Evolutionary conservation across 1,140 invertebrate genomes (phyloP), one percentile per base, ranked within the genome.

Genomic region (Octopus bimaculoides): DNA sequence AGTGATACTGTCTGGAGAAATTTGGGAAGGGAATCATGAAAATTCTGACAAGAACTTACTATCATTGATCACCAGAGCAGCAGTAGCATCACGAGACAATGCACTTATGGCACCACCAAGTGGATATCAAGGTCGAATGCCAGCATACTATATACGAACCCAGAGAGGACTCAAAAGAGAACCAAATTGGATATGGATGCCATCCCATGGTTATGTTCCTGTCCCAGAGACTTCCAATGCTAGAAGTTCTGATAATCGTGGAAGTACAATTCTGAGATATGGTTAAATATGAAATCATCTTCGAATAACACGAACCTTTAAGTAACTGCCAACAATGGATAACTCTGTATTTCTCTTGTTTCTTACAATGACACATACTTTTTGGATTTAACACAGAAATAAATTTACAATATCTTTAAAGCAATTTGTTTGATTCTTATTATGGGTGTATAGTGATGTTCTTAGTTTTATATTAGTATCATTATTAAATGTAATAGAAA

Each of bases 141-240:
- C 81, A 77, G 79, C 53, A 75, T 82, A 73, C 81, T 79, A 82
- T 17, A 77, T 84, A 52, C 79, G 56, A 54, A 73, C 75, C 17
- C 79, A 77, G 56, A 52, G 20, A 20, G 10, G 78, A 20, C 61
- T 83, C 78, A 86, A 86, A 77, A 56, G 84, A 74, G 86, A 83
- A 52, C 83, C 84, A 12, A 84, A 84, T 77, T 87, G 86, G 85
- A 85, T 88, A 69, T 88, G 87, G 87, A 87, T 88, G 86, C 87
- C 87, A 17, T 85, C 87, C n/a, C 86, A 87, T 75, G 87, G 87
- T 66, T 88, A 87, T 78, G 86, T 88, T 54, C 83, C 85, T 20
- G 84, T 88, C 41, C 83, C 84, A 78, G 78, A 78, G 61, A 81
- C 83, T 53, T 84, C 84, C 52, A 73, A 82, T 9, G 71, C 54